Percentiles rank a stretch among this genome's conserved stretches.
phyloP scores from a whole-genome alignment of 2,888 invertebrate genomes.

The Acleris literana region DNA sequence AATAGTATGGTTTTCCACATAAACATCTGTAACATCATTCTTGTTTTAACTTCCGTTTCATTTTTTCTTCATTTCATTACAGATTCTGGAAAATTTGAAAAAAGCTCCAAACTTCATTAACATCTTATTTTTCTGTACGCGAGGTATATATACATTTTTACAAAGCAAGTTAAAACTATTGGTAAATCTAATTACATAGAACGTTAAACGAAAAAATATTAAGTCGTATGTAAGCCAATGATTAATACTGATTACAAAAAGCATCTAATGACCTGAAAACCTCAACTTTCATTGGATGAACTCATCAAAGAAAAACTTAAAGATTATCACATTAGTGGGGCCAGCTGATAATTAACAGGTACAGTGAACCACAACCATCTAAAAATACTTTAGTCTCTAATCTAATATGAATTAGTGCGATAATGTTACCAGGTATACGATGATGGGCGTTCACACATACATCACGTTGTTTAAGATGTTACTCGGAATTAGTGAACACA shows the following conservation, averaged over 20 bases:
- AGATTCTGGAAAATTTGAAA: too few relatives aligned
- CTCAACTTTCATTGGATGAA: slow-evolving; percentile 60
- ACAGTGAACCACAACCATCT: slow-evolving; percentile 3
- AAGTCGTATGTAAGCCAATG: slow-evolving; percentile 17
- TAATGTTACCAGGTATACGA: slow-evolving; percentile 46
- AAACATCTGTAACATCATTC: too few relatives aligned
- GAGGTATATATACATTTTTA: too few relatives aligned
- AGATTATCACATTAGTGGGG: slow-evolving; percentile 73
- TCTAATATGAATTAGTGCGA: slow-evolving; percentile 1
- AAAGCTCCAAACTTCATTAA: too few relatives aligned
- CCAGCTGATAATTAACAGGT: slow-evolving; percentile 71
- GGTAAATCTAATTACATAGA: too few relatives aligned
- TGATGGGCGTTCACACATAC: slow-evolving; percentile 76
- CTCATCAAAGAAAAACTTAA: slow-evolving; percentile 74
- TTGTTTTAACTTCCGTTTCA: too few relatives aligned
- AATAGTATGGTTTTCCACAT: too few relatives aligned
- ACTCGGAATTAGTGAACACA: slow-evolving; percentile 63
- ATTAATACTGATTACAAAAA: slow-evolving; percentile 39
- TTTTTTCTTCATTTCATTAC: too few relatives aligned
- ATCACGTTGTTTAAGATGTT: slow-evolving; percentile 81
- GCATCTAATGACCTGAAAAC: slow-evolving; percentile 37
- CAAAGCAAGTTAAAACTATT: too few relatives aligned
- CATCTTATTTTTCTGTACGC: too few relatives aligned
- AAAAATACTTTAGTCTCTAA: slow-evolving; percentile 10
- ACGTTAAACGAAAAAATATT: neutral